phyloP scores from a whole-genome alignment of 2,888 invertebrate species.

The Ophioninae sp. region DNA sequence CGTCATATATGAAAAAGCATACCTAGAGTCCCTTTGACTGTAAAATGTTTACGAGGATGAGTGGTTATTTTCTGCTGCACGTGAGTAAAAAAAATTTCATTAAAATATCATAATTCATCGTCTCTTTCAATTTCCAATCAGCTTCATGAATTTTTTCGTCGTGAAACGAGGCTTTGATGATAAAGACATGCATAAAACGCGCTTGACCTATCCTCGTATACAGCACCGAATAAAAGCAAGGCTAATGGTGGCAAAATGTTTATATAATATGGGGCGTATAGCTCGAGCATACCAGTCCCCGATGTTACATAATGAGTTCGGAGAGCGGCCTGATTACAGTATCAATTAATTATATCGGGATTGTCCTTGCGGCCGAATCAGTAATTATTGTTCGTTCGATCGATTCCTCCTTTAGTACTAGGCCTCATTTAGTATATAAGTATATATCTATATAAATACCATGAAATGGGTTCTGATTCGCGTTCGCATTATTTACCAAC shows the following conservation, averaged over 20 bases:
- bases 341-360: slow-evolving; percentile 72
- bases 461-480: slow-evolving; percentile 2
- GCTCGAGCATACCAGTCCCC: neutral
- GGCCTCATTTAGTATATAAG: slow-evolving; percentile 17
- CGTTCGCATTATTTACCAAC: slow-evolving; percentile 28
- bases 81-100: neutral
- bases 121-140: neutral
- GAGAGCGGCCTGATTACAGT: slow-evolving; percentile 52
- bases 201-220: slow-evolving; percentile 1
- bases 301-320: slow-evolving; percentile 6
- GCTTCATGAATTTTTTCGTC: neutral
- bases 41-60: neutral
- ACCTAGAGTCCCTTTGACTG: too few relatives aligned
- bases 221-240: neutral
- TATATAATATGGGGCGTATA: slow-evolving; percentile 1
- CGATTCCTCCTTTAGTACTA: slow-evolving; percentile 53
- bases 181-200: neutral
- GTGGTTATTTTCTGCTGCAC: too few relatives aligned
- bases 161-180: neutral
- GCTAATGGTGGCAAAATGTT: slow-evolving; percentile 20
- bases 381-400: slow-evolving; percentile 73
- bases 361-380: slow-evolving; percentile 63
- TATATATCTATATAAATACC: neutral
- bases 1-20: too few relatives aligned
- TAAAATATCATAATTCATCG: neutral